Evolutionary conservation across 2,113 vertebrate genomes (phyloP).

Genomic region (Forbesichthys agassizii): DNA sequence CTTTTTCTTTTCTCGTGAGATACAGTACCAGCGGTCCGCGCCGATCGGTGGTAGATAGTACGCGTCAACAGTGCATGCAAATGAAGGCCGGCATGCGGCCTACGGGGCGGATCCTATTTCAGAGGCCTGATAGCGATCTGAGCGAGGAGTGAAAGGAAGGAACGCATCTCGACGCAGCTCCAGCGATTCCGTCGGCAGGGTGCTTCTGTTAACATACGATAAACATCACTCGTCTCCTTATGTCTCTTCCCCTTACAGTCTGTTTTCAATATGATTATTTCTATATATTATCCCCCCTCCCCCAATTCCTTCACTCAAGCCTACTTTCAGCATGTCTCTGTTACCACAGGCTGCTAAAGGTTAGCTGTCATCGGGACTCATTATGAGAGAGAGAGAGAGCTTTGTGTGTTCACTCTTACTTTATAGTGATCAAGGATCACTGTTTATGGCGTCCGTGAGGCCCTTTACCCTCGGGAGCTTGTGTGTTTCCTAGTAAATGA

Average conservation of each 20-base stretch:
- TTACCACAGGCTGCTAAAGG: constrained; percentile 65
- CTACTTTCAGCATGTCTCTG: constrained; percentile 21
- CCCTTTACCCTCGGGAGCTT: not conserved
- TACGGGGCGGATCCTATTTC: constrained; percentile 34
- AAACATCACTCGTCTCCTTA: too few relatives aligned
- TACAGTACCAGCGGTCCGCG: too few relatives aligned
- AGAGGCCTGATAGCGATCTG: constrained; percentile 54
- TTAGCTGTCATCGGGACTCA: constrained; percentile 72
- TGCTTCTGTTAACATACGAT: too few relatives aligned
- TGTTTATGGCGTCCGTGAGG: not conserved
- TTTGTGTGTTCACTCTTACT: constrained; percentile 25
- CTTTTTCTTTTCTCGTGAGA: not conserved
- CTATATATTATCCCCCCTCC: constrained; percentile 1
- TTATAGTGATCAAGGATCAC: constrained; percentile 28
- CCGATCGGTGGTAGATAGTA: too few relatives aligned
- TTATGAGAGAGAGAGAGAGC: constrained; percentile 49
- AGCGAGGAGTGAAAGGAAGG: not conserved
- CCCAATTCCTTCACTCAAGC: constrained; percentile 10
- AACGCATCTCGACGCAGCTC: too few relatives aligned
- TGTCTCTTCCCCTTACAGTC: too few relatives aligned
- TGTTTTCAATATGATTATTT: too few relatives aligned
- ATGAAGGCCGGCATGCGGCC: constrained; percentile 2
- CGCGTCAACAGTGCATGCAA: not conserved
- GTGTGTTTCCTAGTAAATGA: constrained; percentile 32
- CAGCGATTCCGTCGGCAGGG: too few relatives aligned